A percentile compares a stretch with the other conserved stretches of the same genome.
These are phyloP conservation scores for Otolemur crassicaudatus DNA, from an alignment of 2,797 vertebrate species.

Conservation along the genomic window DNA sequence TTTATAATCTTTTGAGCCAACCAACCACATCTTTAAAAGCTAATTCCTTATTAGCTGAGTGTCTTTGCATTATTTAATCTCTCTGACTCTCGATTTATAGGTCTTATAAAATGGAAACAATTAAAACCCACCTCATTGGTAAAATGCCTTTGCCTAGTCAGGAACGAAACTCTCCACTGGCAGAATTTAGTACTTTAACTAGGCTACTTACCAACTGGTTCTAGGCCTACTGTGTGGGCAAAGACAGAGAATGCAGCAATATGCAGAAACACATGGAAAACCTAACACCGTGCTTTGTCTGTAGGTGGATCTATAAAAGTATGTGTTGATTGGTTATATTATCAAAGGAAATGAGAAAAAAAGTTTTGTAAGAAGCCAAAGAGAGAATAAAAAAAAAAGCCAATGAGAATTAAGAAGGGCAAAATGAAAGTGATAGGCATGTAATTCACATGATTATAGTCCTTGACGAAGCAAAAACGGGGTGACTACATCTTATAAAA, in stretches of 20 bases:
- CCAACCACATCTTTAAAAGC: neutral
- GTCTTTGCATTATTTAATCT: neutral
- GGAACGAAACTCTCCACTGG: neutral
- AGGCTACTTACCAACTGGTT: neutral
- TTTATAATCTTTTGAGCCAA: neutral
- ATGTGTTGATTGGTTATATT: neutral
- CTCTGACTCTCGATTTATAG: neutral
- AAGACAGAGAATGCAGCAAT: neutral
- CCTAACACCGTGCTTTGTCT: neutral
- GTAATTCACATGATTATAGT: neutral
- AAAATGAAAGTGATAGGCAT: neutral
- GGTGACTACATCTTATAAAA: neutral
- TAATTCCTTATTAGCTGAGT: neutral
- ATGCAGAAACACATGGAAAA: neutral
- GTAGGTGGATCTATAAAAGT: neutral
- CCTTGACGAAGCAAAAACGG: slow-evolving; percentile 12
- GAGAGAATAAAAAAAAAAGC: neutral
- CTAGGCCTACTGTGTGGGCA: neutral
- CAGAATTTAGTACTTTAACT: neutral
- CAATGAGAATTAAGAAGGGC: neutral
- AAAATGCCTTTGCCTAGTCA: slow-evolving; percentile 4
- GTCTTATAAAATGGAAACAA: slow-evolving; percentile 23
- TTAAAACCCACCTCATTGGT: neutral
- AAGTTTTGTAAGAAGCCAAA: slow-evolving; percentile 33
- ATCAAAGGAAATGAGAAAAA: neutral